Percentiles rank a stretch among this genome's conserved stretches.
These are phyloP conservation scores for Protaetia brevitarsis DNA, from an alignment of 1,140 invertebrate species.

Conservation along the genomic window DNA sequence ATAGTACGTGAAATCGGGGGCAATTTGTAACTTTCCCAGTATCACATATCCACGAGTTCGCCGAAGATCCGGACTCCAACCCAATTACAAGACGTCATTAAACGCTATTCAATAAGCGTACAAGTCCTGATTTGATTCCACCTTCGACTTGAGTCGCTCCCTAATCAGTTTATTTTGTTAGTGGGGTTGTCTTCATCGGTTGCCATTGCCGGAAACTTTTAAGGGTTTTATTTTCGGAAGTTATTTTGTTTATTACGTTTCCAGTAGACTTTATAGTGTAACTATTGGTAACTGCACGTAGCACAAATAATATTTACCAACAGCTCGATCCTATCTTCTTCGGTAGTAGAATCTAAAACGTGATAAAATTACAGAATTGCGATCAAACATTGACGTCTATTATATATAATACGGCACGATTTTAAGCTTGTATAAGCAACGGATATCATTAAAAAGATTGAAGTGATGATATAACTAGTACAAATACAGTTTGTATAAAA, in stretches of 20 bases:
- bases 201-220: neutral
- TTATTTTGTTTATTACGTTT: neutral
- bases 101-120: conserved; percentile 14
- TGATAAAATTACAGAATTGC: too few relatives aligned
- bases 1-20: conserved; percentile 11
- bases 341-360: too few relatives aligned
- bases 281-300: neutral
- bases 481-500: too few relatives aligned
- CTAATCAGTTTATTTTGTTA: conserved; percentile 18
- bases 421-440: too few relatives aligned
- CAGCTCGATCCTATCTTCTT: too few relatives aligned
- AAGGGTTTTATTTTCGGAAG: neutral
- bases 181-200: conserved; percentile 2
- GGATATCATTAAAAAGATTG: too few relatives aligned
- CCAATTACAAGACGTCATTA: conserved; percentile 14
- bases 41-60: conserved; percentile 15
- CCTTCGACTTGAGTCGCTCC: neutral
- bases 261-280: neutral
- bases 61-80: neutral
- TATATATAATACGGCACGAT: too few relatives aligned
- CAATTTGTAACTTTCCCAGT: conserved; percentile 15
- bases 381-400: too few relatives aligned
- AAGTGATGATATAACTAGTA: too few relatives aligned
- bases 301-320: neutral
- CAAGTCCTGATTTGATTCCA: conserved; percentile 14